Evolutionary conservation across 2,888 invertebrate genomes (phyloP).

Genomic region (Trilocha varians): DNA sequence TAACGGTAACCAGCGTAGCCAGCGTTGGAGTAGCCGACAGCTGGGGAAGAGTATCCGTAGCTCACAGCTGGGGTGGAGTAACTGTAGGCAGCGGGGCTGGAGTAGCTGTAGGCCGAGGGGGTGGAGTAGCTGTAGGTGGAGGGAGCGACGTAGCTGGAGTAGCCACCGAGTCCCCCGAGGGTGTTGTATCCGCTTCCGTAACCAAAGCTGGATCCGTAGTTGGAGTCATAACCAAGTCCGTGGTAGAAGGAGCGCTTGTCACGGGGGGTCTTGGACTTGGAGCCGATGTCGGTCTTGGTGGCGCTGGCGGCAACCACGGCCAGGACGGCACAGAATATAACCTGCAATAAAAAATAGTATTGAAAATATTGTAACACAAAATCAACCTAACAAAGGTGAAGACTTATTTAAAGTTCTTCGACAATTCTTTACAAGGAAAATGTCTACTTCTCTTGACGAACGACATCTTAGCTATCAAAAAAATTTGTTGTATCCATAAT

Average conservation of each 20-base stretch:
- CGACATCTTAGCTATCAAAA: too few relatives aligned
- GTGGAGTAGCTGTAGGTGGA: constrained; percentile 16
- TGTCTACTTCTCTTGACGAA: too few relatives aligned
- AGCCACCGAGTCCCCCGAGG: constrained; percentile 9
- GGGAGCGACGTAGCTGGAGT: constrained; percentile 13
- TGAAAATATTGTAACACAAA: too few relatives aligned
- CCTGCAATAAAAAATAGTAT: not conserved
- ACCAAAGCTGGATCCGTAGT: constrained; percentile 6
- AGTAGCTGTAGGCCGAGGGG: constrained; percentile 8
- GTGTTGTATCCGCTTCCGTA: constrained; percentile 8
- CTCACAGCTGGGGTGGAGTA: constrained; percentile 8
- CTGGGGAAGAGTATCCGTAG: constrained; percentile 8
- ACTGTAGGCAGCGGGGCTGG: constrained; percentile 6
- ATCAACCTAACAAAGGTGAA: too few relatives aligned
- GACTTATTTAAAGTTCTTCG: too few relatives aligned
- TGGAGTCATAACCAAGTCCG: constrained; percentile 13
- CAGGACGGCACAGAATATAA: constrained; percentile 14
- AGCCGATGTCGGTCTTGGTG: constrained; percentile 20
- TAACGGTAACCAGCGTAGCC: constrained; percentile 9
- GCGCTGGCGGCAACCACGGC: constrained; percentile 23
- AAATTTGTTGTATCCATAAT: too few relatives aligned
- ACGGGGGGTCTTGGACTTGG: constrained; percentile 23
- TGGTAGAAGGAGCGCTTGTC: constrained; percentile 32
- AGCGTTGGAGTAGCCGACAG: constrained; percentile 27
- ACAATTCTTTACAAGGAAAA: too few relatives aligned